Evolutionary conservation across 2,888 invertebrate genomes (phyloP).

Genomic region (Microctonus brassicae): DNA sequence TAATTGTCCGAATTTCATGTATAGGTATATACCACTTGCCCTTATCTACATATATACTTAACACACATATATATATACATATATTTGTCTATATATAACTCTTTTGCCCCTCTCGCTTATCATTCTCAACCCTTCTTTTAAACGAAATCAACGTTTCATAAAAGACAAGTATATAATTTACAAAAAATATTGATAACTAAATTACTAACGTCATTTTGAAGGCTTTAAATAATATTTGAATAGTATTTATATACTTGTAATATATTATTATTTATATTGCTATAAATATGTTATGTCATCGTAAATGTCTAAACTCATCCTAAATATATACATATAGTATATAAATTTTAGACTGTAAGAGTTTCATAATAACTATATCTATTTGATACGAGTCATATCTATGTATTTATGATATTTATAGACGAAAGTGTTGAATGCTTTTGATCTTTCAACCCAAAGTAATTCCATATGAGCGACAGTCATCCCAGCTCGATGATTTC

Average conservation of each 20-base stretch:
- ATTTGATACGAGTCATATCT: no score
- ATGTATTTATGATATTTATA: neutral
- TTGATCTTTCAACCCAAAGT: neutral
- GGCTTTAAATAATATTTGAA: no score
- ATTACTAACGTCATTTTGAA: no score
- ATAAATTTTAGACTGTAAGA: no score
- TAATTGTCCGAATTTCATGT: constrained; percentile 27
- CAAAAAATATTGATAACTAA: no score
- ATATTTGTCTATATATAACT: neutral
- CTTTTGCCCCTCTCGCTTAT: neutral
- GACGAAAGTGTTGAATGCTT: neutral
- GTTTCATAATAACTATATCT: no score
- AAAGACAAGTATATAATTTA: neutral
- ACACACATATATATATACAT: neutral
- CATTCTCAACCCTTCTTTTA: neutral
- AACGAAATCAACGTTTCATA: neutral
- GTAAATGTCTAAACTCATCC: no score
- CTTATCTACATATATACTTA: neutral
- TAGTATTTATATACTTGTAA: no score
- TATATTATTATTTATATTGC: no score
- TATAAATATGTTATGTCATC: no score
- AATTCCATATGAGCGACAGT: neutral
- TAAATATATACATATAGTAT: no score
- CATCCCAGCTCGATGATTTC: neutral
- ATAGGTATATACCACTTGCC: neutral